phyloP scores from a whole-genome alignment of 1,140 invertebrate species.

The Sinella curviseta region DNA sequence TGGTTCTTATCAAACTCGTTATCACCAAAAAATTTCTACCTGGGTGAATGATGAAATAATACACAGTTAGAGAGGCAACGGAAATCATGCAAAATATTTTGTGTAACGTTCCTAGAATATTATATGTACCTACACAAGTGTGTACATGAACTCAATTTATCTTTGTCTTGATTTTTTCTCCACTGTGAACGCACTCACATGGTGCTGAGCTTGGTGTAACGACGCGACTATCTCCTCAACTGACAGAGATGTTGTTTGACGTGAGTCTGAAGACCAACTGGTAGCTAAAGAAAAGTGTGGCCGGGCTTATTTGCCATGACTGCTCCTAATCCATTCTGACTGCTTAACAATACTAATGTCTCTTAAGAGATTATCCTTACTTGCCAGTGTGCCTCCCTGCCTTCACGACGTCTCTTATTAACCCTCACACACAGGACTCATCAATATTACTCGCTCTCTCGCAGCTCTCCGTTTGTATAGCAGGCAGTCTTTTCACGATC shows the following conservation, averaged over 20 bases:
- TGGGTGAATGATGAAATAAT: too few relatives aligned
- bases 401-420: not conserved
- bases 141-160: too few relatives aligned
- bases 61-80: too few relatives aligned
- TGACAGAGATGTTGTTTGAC: not conserved
- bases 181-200: not conserved
- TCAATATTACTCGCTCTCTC: too few relatives aligned
- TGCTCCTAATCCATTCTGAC: constrained; percentile 1
- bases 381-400: too few relatives aligned
- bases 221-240: not conserved
- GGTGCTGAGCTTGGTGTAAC: not conserved
- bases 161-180: too few relatives aligned
- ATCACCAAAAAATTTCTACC: too few relatives aligned
- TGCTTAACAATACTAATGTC: not conserved
- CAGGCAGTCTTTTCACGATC: not conserved
- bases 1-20: too few relatives aligned
- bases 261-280: not conserved
- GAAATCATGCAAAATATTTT: too few relatives aligned
- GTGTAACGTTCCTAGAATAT: too few relatives aligned
- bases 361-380: constrained; percentile 2
- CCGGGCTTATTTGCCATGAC: not conserved
- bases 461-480: not conserved
- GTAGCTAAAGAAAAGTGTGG: constrained; percentile 3
- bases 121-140: too few relatives aligned
- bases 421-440: too few relatives aligned